phyloP scores from a whole-genome alignment of 1,140 invertebrate species.

The Drosophila pseudoobscura region DNA sequence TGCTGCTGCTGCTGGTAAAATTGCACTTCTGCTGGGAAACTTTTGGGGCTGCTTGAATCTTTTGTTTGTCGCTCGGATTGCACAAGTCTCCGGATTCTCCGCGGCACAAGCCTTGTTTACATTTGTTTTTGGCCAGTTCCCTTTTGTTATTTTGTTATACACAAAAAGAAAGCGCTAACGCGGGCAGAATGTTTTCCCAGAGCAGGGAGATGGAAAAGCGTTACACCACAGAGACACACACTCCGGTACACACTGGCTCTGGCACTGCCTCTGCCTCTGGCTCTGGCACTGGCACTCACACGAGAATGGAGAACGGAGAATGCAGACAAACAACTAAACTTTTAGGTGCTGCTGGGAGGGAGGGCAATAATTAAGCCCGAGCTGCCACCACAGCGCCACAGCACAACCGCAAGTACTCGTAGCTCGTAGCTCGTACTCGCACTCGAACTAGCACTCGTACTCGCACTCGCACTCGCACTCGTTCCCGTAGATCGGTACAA shows the following conservation, averaged over 20 bases:
- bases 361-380: conserved; percentile 67
- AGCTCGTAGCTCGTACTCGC: too few species aligned
- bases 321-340: conserved; percentile 78
- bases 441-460: neutral
- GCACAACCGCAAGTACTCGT: conserved; percentile 21
- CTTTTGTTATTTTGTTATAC: conserved; percentile 39
- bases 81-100: conserved; percentile 23
- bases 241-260: conserved; percentile 15
- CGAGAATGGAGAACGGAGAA: conserved; percentile 62
- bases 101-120: conserved; percentile 50
- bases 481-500: too few species aligned
- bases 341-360: conserved; percentile 1
- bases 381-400: conserved; percentile 39
- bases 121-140: conserved; percentile 55
- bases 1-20: conserved; percentile 36
- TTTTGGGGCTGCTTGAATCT: conserved; percentile 38
- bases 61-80: conserved; percentile 51
- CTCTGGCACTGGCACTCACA: conserved; percentile 14
- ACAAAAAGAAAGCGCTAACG: conserved; percentile 72
- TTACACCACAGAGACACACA: conserved; percentile 1
- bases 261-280: conserved; percentile 1
- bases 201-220: conserved; percentile 53
- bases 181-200: conserved; percentile 73
- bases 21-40: conserved; percentile 59
- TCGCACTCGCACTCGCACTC: too few species aligned